Evolutionary conservation across 2,113 vertebrate species (phyloP).

Genomic region (Ammodytes dubius): DNA sequence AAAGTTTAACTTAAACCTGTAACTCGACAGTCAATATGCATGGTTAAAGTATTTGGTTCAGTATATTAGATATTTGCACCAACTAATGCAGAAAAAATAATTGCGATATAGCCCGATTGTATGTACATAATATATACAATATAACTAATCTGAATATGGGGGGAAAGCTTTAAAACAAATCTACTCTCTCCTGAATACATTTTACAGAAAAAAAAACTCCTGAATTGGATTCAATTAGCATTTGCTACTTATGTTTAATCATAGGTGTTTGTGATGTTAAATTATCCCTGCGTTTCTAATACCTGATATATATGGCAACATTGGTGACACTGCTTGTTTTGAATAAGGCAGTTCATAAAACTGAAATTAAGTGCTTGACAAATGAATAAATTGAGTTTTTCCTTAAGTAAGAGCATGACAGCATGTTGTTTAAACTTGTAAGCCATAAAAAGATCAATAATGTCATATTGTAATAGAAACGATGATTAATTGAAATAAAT

Average conservation of each 20-base stretch:
- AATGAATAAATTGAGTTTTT: constrained; percentile 23
- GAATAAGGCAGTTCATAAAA: constrained; percentile 36
- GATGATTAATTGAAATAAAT: constrained; percentile 5
- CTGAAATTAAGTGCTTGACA: constrained; percentile 44
- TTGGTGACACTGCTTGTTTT: constrained; percentile 26
- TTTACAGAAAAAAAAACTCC: constrained; percentile 33
- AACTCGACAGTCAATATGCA: constrained; percentile 66
- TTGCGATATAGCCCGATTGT: constrained; percentile 44
- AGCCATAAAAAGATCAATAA: not conserved
- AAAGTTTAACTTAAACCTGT: constrained; percentile 64
- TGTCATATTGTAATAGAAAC: constrained; percentile 7
- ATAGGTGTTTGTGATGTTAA: constrained; percentile 45
- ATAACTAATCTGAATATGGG: constrained; percentile 50
- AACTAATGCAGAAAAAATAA: constrained; percentile 73
- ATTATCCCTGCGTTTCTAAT: constrained; percentile 71
- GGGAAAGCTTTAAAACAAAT: constrained; percentile 42
- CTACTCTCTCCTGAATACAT: constrained; percentile 28
- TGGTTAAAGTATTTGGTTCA: constrained; percentile 79
- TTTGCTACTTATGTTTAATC: constrained; percentile 38
- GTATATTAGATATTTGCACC: constrained; percentile 73
- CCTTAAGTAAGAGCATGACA: constrained; percentile 79
- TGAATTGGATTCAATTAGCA: constrained; percentile 48
- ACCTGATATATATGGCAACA: constrained; percentile 74
- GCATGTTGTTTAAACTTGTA: constrained; percentile 53
- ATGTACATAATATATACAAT: constrained; percentile 71